Conservation (phyloP, 2,113 vertebrate genomes). For the Cyphotilapia sp. region DNA sequence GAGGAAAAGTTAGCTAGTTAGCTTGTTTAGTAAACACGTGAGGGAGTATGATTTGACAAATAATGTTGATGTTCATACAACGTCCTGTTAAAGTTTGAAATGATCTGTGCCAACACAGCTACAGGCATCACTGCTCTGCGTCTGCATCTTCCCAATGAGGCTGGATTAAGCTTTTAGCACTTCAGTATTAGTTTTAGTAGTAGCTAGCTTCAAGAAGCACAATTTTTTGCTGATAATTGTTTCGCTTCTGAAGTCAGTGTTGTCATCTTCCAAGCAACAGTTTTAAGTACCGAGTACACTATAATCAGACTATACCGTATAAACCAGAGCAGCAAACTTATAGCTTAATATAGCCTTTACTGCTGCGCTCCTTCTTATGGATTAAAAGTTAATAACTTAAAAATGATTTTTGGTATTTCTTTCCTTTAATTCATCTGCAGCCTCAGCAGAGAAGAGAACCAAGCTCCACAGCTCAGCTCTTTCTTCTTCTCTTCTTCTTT, state of each 20-base stretch:
- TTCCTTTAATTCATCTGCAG: neutral
- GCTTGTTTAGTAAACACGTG: neutral
- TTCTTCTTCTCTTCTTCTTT: neutral
- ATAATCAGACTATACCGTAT: neutral
- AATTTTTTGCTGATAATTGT: neutral
- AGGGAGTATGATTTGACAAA: neutral
- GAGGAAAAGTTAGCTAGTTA: neutral
- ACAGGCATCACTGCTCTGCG: neutral
- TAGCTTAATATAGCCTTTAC: neutral
- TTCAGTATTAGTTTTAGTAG: neutral
- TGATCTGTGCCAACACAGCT: neutral
- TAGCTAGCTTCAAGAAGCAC: neutral
- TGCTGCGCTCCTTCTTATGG: neutral
- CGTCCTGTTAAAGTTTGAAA: neutral
- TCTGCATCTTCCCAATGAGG: neutral
- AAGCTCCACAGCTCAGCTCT: neutral
- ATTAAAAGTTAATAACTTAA: neutral
- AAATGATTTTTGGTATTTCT: neutral
- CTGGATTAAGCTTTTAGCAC: neutral
- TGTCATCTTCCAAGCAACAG: neutral
- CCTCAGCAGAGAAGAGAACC: neutral
- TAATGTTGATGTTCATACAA: neutral
- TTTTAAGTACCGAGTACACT: neutral
- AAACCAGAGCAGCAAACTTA: neutral
- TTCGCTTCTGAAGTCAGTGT: neutral